Evolutionary conservation across 64 coral and sea anemone genomes (phyloP).

Genomic region (Montipora efflorescens): DNA sequence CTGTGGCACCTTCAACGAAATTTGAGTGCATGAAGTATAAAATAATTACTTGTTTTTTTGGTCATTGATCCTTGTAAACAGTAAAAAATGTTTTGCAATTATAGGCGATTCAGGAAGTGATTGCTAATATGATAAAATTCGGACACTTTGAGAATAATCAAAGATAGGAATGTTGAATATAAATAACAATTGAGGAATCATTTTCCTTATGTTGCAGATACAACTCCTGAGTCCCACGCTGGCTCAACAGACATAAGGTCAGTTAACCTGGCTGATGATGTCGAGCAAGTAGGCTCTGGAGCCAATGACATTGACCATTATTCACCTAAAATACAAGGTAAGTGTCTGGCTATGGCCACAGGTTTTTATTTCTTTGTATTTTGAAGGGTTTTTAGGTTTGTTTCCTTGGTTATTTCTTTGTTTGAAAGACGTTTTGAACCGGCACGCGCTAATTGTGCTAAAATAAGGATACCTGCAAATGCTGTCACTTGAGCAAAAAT

Average conservation of each 20-base stretch:
- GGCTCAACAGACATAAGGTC: slow-evolving; percentile 7
- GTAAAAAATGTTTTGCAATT: background rate
- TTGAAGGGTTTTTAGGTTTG: background rate
- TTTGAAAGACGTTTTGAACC: background rate
- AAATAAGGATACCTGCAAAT: slow-evolving; percentile 13
- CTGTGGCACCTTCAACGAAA: background rate
- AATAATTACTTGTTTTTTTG: background rate
- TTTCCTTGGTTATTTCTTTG: background rate
- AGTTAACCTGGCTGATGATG: background rate
- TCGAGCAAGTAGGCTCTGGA: background rate
- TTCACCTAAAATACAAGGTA: slow-evolving; percentile 14
- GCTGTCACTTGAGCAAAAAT: background rate
- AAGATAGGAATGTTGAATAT: slow-evolving; percentile 1
- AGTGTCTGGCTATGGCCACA: background rate
- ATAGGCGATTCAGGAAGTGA: background rate
- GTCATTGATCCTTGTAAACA: background rate
- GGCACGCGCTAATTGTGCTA: background rate
- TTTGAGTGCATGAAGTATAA: slow-evolving; percentile 9
- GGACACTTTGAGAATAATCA: background rate
- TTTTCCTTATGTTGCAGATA: slow-evolving; percentile 1
- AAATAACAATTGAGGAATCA: slow-evolving; percentile 3
- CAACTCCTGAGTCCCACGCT: background rate
- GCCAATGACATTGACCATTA: background rate
- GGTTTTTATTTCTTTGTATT: background rate
- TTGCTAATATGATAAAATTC: slow-evolving; percentile 10